Conservation (phyloP, 92 coral and sea anemone species). For the Phenganax subtilis region DNA sequence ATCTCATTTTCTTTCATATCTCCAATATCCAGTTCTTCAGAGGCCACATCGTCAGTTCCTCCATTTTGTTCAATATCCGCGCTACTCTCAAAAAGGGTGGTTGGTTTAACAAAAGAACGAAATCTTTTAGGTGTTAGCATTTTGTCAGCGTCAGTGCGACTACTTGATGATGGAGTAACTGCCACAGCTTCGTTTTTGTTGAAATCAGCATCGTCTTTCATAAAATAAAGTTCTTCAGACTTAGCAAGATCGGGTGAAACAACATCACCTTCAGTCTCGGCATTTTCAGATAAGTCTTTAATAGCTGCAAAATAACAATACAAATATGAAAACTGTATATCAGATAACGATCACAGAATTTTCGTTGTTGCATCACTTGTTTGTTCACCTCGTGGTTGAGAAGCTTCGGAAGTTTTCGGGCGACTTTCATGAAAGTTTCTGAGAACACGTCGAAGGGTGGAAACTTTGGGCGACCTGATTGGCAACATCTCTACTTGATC, state of each 20-base stretch:
- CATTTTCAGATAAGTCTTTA: not conserved
- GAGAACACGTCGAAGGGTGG: constrained; percentile 69
- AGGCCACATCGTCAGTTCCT: not conserved
- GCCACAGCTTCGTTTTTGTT: not conserved
- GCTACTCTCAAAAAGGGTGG: constrained; percentile 23
- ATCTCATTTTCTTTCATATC: not conserved
- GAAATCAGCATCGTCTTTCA: not conserved
- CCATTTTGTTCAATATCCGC: not conserved
- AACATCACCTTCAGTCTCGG: not conserved
- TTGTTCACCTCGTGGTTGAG: constrained; percentile 33
- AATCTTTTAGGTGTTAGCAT: constrained; percentile 39
- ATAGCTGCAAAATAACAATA: constrained; percentile 11
- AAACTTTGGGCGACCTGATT: constrained; percentile 87
- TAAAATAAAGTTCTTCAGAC: not conserved
- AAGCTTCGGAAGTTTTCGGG: constrained; percentile 45
- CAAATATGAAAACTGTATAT: not conserved
- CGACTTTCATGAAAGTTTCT: constrained; percentile 72
- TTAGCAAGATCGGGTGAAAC: not conserved
- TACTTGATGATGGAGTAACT: not conserved
- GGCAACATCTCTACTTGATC: constrained; percentile 86
- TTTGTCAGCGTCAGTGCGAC: not conserved
- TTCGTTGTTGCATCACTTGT: not conserved
- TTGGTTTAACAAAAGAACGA: constrained; percentile 24
- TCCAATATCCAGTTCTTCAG: not conserved
- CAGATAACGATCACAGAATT: not conserved